phyloP scores from a whole-genome alignment of 2,113 vertebrate species.

The Catagonus wagneri region DNA sequence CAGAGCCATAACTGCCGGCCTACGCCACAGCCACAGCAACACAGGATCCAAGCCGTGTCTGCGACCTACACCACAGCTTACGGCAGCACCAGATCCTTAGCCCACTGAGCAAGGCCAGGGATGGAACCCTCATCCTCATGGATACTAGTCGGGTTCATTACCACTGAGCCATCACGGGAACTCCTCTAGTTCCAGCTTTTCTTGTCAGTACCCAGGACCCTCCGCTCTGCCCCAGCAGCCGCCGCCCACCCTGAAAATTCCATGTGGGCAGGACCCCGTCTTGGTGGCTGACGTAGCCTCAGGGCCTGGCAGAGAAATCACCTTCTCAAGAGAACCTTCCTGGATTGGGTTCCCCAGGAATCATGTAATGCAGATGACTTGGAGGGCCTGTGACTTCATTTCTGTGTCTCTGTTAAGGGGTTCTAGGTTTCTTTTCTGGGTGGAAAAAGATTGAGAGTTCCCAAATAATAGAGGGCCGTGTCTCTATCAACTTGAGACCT shows the following conservation, averaged over 20 bases:
- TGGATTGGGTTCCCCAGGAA: rapidly evolving
- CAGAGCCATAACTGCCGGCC: too few relatives aligned
- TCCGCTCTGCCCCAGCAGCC: too few relatives aligned
- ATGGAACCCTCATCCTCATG: too few relatives aligned
- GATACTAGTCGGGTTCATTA: too few relatives aligned
- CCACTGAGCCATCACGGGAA: too few relatives aligned
- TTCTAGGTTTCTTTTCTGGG: neutral
- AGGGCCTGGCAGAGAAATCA: neutral
- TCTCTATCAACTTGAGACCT: neutral
- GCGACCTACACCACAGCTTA: too few relatives aligned
- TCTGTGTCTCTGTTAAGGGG: neutral
- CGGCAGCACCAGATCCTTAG: too few relatives aligned
- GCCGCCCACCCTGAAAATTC: too few relatives aligned
- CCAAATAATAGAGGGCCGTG: neutral
- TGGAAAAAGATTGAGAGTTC: neutral
- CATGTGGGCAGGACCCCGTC: rapidly evolving
- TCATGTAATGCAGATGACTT: too few relatives aligned
- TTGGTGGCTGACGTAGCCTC: rapidly evolving
- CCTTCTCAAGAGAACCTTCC: neutral
- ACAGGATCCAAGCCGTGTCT: too few relatives aligned
- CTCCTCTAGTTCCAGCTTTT: neutral
- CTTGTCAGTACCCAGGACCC: neutral
- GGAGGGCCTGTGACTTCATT: neutral
- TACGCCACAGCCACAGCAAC: too few relatives aligned
- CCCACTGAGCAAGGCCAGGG: too few relatives aligned